Evolutionary conservation across 2,888 invertebrate species (phyloP), one percentile per base, ranked within the genome.

Genomic region (Sinelater perroti): DNA sequence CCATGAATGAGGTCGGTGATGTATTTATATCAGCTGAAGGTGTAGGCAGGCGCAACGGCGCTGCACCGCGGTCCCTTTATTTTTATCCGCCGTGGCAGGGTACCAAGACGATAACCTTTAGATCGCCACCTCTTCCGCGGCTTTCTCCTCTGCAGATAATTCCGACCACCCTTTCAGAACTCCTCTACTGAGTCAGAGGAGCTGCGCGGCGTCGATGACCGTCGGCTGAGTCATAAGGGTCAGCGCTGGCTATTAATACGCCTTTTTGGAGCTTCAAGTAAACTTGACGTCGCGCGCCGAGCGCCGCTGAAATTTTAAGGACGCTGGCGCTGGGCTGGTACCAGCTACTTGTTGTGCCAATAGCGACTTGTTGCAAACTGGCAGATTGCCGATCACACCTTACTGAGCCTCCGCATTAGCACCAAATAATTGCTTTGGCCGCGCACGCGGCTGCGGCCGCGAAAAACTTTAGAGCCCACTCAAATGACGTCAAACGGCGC

Each of bases 381-480:
- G 76, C 75, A 70, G 60, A 45, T 40, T 73, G 75, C 76, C 76
- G 73, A 74, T 73, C 69, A 73, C 75, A 76, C 76, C 74, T 75
- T 74, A 73, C 72, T 61, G 68, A 69, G 71, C 72, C 71, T 69
- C 71, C 62, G 59, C 63, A 66, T 64, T 40, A 40, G 11, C 14
- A 40, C 40, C 40, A 24, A 49, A 56, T 49, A 30, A 49, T 50
- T 50, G 36, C 44, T 50, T 49, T 56, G 44, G 52, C 24, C 52
- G 40, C 42, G 24, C 14, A 17, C 14, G 16, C 21, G 13, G 2
- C 2, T 5, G 28, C 28, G 28, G 8, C 10, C n/a, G 5, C 24
- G 24, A 14, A 40, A 40, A 40, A 28, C 28, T 28, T 28, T 28
- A 28, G 10, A 28, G 10, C 28, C 28, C 10, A 28, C 28, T 2